Conservation (phyloP, 2,113 vertebrate species). For the Antigone vipio region DNA sequence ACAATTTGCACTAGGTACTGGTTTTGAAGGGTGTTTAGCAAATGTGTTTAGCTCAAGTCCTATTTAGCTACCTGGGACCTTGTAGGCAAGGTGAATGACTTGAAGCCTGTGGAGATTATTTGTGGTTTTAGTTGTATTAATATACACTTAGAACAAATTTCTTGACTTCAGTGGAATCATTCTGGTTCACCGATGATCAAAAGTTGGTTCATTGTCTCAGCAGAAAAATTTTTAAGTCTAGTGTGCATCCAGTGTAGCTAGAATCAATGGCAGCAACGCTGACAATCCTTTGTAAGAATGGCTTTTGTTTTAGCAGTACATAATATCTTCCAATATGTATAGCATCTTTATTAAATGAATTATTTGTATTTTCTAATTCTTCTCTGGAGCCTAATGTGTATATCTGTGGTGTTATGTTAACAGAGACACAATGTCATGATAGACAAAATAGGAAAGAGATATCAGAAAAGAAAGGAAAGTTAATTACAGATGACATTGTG, state of each 20-base stretch:
- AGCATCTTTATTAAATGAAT: not conserved
- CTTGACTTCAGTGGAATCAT: not conserved
- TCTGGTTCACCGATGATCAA: not conserved
- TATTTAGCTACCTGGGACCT: not conserved
- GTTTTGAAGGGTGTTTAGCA: not conserved
- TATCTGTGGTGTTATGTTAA: not conserved
- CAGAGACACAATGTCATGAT: not conserved
- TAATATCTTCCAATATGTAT: not conserved
- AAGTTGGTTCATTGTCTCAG: not conserved
- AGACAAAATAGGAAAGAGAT: not conserved
- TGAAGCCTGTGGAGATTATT: not conserved
- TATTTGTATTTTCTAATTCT: not conserved
- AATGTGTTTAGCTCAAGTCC: not conserved
- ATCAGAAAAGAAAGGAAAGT: not conserved
- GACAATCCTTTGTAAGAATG: not conserved
- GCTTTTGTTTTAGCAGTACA: not conserved
- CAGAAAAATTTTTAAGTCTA: not conserved
- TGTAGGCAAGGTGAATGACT: not conserved
- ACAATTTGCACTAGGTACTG: not conserved
- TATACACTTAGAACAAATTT: not conserved
- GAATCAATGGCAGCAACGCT: not conserved
- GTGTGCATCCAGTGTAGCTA: not conserved
- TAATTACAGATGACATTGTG: not conserved
- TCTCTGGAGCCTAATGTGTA: not conserved
- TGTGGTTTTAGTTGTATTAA: not conserved